Conservation (phyloP, 2,113 vertebrate species). For the Melanocharis versteri region DNA sequence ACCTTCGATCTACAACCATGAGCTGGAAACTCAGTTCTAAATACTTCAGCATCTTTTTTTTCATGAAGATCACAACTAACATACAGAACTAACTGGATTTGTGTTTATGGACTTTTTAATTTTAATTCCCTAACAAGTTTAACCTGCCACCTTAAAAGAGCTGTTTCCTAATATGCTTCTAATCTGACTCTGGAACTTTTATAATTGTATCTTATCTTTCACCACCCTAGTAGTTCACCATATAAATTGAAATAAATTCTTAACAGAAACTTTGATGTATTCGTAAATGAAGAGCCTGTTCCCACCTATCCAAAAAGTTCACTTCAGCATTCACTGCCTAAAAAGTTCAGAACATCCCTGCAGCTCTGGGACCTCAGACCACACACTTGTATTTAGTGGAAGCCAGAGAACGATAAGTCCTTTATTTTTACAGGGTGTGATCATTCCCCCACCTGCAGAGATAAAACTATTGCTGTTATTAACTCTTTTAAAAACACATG, state of each 20-base stretch:
- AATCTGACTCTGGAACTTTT: background rate
- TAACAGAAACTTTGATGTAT: background rate
- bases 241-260: background rate
- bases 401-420: slow-evolving; percentile 26
- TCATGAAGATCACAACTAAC: background rate
- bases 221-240: background rate
- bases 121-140: background rate
- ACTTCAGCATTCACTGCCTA: background rate
- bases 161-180: background rate
- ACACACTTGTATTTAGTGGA: slow-evolving; percentile 2
- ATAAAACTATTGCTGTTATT: background rate
- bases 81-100: background rate
- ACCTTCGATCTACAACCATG: background rate
- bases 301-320: background rate
- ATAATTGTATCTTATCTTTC: background rate
- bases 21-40: background rate
- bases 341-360: slow-evolving; percentile 24
- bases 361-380: slow-evolving; percentile 36
- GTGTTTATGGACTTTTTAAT: background rate
- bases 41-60: background rate
- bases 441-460: slow-evolving; percentile 41
- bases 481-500: background rate
- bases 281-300: background rate
- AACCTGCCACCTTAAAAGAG: background rate
- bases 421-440: slow-evolving; percentile 51